Evolutionary conservation across 2,888 invertebrate species (phyloP), one percentile per base, ranked within the genome.

Genomic region (Cosmorhoe ocellata): DNA sequence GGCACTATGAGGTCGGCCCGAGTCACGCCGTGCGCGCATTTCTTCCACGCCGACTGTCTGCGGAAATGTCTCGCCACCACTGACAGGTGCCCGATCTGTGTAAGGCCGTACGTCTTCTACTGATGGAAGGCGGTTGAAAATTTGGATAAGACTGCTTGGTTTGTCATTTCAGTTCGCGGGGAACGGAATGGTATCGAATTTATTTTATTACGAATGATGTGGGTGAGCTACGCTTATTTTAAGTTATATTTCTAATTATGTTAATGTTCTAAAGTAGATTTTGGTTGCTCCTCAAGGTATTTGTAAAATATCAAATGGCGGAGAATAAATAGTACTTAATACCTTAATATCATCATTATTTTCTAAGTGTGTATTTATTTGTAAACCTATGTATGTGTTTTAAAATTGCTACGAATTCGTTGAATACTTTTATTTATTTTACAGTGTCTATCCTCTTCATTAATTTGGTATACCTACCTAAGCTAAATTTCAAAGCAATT

Each of bases 31-130:
- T 96, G 96, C 71, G 94, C 94, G 40, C 96, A 96, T 73, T 91
- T 94, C 73, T 96, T 95, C 80, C 96, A 96, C 71, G 94, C 94
- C 0, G 94, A 94, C 72, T 96, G 96, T 70, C 84, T 96, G 13
- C 83, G 95, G 52, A 91, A 92, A 59, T 95, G 95, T 69, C 87
- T 95, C n/a, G 94, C 93, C 58, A 87, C 91, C 9, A 93, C 93
- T 3, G 92, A 93, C 58, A 91, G 92, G 57, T 95, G 95, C 68
- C 95, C 95, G 0, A 93, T 95, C 71, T 96, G 95, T 76, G 94
- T 95, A 61, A 89, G 93, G 55, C 92, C 93, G 51, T 92, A 93
- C 56, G 84, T 90, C 43, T 92, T 92, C 66, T 90, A 87, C 69
- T 92, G 79, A 90, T 63, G 33, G 32, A 52, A 30, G 40, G 52